Conservation (phyloP, 2,888 invertebrate species). For the Catocala nupta region DNA sequence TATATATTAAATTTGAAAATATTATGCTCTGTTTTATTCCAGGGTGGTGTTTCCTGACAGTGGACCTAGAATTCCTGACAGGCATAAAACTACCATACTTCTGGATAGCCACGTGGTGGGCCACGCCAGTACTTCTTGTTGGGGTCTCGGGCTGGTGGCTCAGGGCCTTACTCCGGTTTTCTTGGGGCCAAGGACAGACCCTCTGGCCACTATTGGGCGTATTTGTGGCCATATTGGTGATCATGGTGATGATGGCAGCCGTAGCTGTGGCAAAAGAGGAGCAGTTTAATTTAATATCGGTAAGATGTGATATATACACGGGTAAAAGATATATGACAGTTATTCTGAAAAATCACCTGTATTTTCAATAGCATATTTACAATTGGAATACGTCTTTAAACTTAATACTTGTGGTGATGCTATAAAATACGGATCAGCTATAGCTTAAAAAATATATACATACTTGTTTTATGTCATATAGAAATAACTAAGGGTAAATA, state of each 20-base stretch:
- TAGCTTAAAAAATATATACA: no score
- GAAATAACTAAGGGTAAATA: no score
- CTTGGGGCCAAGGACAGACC: constrained; percentile 62
- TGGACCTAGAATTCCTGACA: constrained; percentile 80
- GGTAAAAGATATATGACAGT: no score
- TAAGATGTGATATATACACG: constrained; percentile 50
- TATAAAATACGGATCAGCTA: no score
- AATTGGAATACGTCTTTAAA: no score
- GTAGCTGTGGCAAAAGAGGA: constrained; percentile 81
- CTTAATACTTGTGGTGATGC: no score
- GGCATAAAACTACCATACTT: constrained; percentile 71
- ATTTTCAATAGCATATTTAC: no score
- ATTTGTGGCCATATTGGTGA: constrained; percentile 67
- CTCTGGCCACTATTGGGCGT: constrained; percentile 77
- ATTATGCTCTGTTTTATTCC: constrained; percentile 44
- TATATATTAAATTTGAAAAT: no score
- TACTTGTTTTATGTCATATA: no score
- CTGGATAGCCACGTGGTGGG: constrained; percentile 77
- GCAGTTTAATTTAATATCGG: constrained; percentile 79
- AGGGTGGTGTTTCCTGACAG: constrained; percentile 78
- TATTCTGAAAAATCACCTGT: no score
- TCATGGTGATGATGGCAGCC: constrained; percentile 75
- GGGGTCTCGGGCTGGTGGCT: constrained; percentile 82
- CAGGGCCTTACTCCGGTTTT: constrained; percentile 62
- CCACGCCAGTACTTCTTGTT: constrained; percentile 69